Conservation (phyloP, 2,888 invertebrate genomes). For the Ennomos erosarius region DNA sequence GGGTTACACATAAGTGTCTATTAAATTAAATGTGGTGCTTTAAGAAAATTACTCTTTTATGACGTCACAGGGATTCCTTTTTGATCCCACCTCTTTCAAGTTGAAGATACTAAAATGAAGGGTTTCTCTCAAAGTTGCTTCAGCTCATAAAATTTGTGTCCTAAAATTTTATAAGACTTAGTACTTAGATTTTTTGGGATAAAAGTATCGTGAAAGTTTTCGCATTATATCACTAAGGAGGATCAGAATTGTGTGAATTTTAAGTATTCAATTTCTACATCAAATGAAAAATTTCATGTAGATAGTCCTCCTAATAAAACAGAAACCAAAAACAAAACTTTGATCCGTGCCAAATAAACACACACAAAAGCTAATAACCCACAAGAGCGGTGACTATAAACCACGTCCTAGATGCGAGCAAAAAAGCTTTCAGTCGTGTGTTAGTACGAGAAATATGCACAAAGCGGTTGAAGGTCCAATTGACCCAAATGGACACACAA, state of each 20-base stretch:
- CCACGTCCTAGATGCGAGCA: constrained; percentile 52
- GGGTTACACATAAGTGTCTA: constrained; percentile 56
- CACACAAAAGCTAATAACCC: constrained; percentile 35
- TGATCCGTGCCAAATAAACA: constrained; percentile 25
- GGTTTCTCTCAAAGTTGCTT: constrained; percentile 35
- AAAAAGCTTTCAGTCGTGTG: constrained; percentile 76
- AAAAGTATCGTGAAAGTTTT: constrained; percentile 1
- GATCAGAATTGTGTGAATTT: background rate
- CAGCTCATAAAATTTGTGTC: constrained; percentile 19
- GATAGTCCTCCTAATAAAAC: constrained; percentile 11
- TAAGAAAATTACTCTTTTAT: constrained; percentile 59
- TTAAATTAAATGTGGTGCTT: constrained; percentile 65
- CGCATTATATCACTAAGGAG: background rate
- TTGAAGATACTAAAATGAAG: constrained; percentile 35
- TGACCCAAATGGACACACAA: constrained; percentile 82
- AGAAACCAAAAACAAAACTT: constrained; percentile 24
- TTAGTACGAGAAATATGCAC: constrained; percentile 70
- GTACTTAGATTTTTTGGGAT: constrained; percentile 7
- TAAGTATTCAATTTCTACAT: background rate
- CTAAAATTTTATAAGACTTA: constrained; percentile 20
- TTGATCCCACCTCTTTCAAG: constrained; percentile 55
- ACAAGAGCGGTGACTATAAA: constrained; percentile 33
- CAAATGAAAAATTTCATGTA: constrained; percentile 5
- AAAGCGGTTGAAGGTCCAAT: constrained; percentile 76
- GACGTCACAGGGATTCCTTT: constrained; percentile 56